Evolutionary conservation across 2,888 invertebrate genomes (phyloP).

Genomic region (Tolmerus cingulatus): DNA sequence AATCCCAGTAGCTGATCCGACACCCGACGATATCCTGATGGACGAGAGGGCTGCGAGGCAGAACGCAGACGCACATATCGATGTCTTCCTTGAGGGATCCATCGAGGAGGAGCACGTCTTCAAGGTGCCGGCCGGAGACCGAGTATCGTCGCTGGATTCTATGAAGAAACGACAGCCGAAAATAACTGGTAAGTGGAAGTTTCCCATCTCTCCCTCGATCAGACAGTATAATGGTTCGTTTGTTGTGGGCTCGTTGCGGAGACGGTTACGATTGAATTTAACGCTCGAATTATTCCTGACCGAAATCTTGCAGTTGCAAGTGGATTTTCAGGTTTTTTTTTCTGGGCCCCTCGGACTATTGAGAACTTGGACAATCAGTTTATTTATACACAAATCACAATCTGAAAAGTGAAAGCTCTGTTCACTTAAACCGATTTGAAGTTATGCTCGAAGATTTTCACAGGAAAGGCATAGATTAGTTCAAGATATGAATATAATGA

Average conservation of each 20-base stretch:
- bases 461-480: background rate
- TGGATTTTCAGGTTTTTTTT: background rate
- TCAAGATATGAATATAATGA: background rate
- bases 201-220: background rate
- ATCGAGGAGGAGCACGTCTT: slow-evolving; percentile 50
- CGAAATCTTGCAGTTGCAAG: background rate
- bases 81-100: slow-evolving; percentile 43
- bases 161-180: slow-evolving; percentile 60
- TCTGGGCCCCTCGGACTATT: background rate
- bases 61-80: slow-evolving; percentile 44
- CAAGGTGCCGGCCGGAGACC: slow-evolving; percentile 53
- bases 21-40: slow-evolving; percentile 54
- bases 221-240: background rate
- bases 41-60: slow-evolving; percentile 57
- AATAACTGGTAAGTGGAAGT: slow-evolving; percentile 61
- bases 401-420: background rate
- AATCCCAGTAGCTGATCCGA: slow-evolving; percentile 45
- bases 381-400: background rate
- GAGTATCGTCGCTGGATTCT: slow-evolving; percentile 49
- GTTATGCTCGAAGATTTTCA: background rate
- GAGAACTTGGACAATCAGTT: background rate
- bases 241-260: background rate
- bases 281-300: background rate
- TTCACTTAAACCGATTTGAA: background rate
- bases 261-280: background rate